Evolutionary conservation across 2,797 vertebrate species (phyloP).

Genomic region (Eutrigla gurnardus): DNA sequence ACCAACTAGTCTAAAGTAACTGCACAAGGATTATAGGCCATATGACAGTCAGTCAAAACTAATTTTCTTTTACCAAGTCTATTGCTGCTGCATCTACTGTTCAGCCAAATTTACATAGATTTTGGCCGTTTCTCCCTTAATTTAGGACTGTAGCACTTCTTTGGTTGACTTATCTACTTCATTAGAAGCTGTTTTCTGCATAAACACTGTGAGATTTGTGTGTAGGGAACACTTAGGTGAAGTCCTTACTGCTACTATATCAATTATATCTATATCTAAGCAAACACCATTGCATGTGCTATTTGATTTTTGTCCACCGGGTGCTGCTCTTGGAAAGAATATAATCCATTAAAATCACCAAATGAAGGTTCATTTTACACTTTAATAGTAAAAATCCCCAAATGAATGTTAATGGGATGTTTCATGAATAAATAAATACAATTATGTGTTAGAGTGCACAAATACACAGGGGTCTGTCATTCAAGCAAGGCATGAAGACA

Average conservation of each 20-base stretch:
- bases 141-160: not conserved
- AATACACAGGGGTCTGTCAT: not conserved
- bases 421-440: not conserved
- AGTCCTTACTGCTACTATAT: not conserved
- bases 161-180: not conserved
- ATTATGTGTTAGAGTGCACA: not conserved
- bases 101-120: not conserved
- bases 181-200: not conserved
- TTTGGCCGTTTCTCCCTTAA: not conserved
- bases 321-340: slow-evolving; percentile 50
- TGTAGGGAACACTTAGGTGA: not conserved
- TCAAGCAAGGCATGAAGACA: slow-evolving; percentile 9
- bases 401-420: not conserved
- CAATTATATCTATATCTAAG: too few relatives aligned
- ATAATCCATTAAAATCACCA: slow-evolving; percentile 6
- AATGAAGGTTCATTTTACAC: not conserved
- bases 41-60: not conserved
- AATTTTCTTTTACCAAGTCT: not conserved
- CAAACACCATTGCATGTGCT: not conserved
- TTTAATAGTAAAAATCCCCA: not conserved
- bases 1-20: not conserved
- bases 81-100: not conserved
- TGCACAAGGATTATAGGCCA: not conserved
- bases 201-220: not conserved
- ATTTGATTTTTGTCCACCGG: slow-evolving; percentile 47